Evolutionary conservation across 2,113 vertebrate species (phyloP).

Genomic region (Vanacampus margaritifer): DNA sequence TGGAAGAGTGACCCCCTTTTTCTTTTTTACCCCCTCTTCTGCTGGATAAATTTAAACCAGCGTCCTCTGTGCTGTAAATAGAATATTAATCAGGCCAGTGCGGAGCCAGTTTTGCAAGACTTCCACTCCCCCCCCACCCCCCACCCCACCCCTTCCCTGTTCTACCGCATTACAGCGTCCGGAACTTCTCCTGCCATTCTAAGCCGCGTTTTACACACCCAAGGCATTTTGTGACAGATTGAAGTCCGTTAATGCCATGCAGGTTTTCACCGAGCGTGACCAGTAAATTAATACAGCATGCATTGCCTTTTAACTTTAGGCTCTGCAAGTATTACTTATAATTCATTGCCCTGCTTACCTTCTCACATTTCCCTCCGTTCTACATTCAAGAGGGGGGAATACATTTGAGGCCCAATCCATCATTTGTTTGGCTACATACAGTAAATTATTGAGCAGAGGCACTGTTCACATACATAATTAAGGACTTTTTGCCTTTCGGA

Average conservation of each 20-base stretch:
- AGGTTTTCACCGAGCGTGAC: conserved; percentile 45
- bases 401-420: conserved; percentile 36
- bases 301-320: conserved; percentile 43
- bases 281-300: conserved; percentile 59
- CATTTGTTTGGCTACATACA: conserved; percentile 43
- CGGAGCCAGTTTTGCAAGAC: conserved; percentile 42
- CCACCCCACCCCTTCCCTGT: conserved; percentile 33
- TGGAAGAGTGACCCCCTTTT: conserved; percentile 43
- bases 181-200: conserved; percentile 40
- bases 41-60: conserved; percentile 72
- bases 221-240: conserved; percentile 49
- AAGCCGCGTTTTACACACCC: conserved; percentile 43
- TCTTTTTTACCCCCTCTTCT: conserved; percentile 22
- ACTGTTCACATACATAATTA: conserved; percentile 54
- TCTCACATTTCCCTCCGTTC: conserved; percentile 37
- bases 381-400: conserved; percentile 32
- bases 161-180: conserved; percentile 50
- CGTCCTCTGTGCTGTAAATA: conserved; percentile 60
- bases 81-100: conserved; percentile 75
- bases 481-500: conserved; percentile 17
- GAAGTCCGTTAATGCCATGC: conserved; percentile 40
- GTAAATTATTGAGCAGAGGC: conserved; percentile 43
- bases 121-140: conserved; percentile 35
- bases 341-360: conserved; percentile 40
- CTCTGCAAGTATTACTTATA: conserved; percentile 45